Base-by-base conservation (phyloP, 2,797 vertebrate species). In the Takifugu ocellatus region DNA sequence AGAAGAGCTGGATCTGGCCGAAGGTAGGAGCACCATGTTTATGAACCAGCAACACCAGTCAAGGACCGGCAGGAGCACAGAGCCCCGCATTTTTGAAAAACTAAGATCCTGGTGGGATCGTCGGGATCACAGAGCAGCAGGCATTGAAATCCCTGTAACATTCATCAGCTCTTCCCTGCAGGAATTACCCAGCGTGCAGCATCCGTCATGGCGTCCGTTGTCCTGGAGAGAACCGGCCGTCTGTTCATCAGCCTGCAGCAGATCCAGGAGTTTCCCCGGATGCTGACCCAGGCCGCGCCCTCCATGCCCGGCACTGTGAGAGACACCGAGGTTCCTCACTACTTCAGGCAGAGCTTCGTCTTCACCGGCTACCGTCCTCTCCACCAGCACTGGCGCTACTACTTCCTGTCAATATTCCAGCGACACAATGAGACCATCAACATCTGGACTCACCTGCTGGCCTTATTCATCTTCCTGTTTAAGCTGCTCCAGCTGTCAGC, bases 341-440 rank as follows among this genome's bases (percentile, higher is more conserved):
- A 93, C 17, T 95, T 96, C 81, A 87, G 94, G 71, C 94, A 95
- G 83, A 89, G 84, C 0, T 90, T 92, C 73, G 79, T 98, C 80
- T 77, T 86, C 14, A 49, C 72, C 0, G 96, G 96, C 53, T 96
- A 97, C 87, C 89, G 95, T 9, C 94, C 92, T 0, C 81, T 94
- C 44, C 74, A 92, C 65, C 94, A 75, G 63, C 82, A 74, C 73
- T 98, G 96, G 96, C 66, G 85, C 5, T 98, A 94, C 67, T 98
- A 96, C 85, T 89, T 95, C 84, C 82, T 89, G 6, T 94, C 94
- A 0, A 74, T 96, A 45, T 95, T 96, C 87, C 92, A 88, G 80
- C 88, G 90, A 56, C 96, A 97, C 92, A 98, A 97, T 0, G 96
- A 97, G 72, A 94, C 93, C 0, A 26, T 96, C 77, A 98, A 96